Percentiles rank a stretch among this genome's conserved stretches.
Conservation (phyloP, 2,113 vertebrate species). For the Balaenoptera acutorostrata region DNA sequence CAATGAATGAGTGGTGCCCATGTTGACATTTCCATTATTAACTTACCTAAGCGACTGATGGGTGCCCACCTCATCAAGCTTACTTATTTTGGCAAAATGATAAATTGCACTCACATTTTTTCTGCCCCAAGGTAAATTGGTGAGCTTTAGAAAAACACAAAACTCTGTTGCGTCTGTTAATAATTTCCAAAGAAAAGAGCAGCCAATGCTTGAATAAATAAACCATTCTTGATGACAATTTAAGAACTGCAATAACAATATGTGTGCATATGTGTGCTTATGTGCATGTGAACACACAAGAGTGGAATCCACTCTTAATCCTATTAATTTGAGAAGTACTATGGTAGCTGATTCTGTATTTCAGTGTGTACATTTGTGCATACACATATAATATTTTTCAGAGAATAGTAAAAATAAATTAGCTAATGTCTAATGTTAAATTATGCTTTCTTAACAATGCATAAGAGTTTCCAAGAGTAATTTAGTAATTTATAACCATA, state of each 20-base stretch:
- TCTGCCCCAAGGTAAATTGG: slow-evolving; percentile 46
- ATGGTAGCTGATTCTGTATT: neutral
- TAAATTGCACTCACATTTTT: slow-evolving; percentile 58
- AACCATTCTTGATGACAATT: slow-evolving; percentile 57
- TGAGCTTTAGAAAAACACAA: slow-evolving; percentile 27
- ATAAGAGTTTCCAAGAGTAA: neutral
- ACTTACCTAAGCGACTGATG: neutral
- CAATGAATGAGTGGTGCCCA: neutral
- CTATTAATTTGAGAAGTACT: neutral
- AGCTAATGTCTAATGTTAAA: neutral
- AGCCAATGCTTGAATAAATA: slow-evolving; percentile 66
- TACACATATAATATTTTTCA: neutral
- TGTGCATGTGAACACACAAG: neutral
- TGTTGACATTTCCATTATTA: neutral
- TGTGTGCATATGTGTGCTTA: neutral
- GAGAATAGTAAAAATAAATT: neutral
- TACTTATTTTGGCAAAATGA: slow-evolving; percentile 63
- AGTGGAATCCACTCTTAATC: neutral
- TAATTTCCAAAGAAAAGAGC: slow-evolving; percentile 67
- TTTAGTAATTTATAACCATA: neutral
- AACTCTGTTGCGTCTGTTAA: slow-evolving; percentile 60
- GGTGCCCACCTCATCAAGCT: slow-evolving; percentile 42
- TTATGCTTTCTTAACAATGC: neutral
- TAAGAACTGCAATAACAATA: slow-evolving; percentile 13
- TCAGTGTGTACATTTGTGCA: neutral